phyloP scores from a whole-genome alignment of 2,113 vertebrate species.

The Phylloscopus trochiloides region DNA sequence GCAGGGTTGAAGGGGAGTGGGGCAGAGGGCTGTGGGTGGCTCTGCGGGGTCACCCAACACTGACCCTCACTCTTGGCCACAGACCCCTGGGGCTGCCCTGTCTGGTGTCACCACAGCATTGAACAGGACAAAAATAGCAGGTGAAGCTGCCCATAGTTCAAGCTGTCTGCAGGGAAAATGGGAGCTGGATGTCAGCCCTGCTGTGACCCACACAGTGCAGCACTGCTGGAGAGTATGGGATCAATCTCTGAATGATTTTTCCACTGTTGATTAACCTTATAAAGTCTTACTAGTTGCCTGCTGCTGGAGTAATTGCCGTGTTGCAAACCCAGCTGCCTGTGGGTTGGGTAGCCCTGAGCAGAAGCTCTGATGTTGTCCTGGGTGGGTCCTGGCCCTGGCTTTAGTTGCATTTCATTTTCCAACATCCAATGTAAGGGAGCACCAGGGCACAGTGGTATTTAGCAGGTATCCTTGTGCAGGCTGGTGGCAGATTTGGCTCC shows the following conservation, averaged over 20 bases:
- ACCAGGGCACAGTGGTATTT: fast-evolving
- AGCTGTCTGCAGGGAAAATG: not conserved
- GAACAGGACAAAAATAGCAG: not conserved
- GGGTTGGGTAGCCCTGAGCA: not conserved
- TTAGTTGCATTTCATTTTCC: not conserved
- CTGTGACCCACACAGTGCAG: not conserved
- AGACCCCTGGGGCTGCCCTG: not conserved
- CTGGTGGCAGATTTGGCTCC: not conserved
- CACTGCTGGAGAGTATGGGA: not conserved
- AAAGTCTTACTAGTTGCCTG: not conserved
- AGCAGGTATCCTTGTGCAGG: not conserved
- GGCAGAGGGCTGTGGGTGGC: not conserved
- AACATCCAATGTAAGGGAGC: not conserved
- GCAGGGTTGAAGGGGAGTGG: not conserved
- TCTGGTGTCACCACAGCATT: not conserved
- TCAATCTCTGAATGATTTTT: constrained; percentile 42
- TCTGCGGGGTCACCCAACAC: not conserved
- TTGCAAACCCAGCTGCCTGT: not conserved
- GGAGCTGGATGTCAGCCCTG: not conserved
- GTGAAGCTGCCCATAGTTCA: not conserved
- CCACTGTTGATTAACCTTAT: not conserved
- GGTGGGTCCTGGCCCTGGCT: not conserved
- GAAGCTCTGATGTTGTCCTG: not conserved
- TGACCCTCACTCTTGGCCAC: not conserved
- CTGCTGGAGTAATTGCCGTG: not conserved